Evolutionary conservation across 2,113 vertebrate species (phyloP), one percentile per base, ranked within the genome.

Genomic region (Epinephelus fuscoguttatus): DNA sequence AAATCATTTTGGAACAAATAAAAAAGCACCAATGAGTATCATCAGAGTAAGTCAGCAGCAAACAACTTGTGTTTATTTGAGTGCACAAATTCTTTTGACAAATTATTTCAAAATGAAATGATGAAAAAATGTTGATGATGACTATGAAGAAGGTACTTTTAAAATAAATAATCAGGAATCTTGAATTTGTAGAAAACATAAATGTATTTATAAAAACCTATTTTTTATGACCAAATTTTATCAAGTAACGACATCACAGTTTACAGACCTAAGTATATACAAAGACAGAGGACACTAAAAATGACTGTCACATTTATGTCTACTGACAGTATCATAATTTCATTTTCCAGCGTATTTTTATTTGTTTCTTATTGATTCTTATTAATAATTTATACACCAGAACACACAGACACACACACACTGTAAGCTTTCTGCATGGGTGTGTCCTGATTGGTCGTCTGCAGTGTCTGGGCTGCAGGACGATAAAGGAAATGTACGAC

Each of bases 401-500:
- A 49, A 57, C 17, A 70, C 23, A 25, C 33, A 61, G 13, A 40
- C 12, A 55, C 21, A 61, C 62, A 62, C n/a, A 69, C 49, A 55
- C 55, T 27, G 23, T 78, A 57, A 27, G 50, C 47, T 79, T 27
- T 85, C 63, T 70, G 23, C 40, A 75, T 59, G 61, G 40, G 79
- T 70, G 81, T 85, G 75, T 82, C 75, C 86, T 91, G 81, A 91
- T 85, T 90, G 82, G 52, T 82, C 74, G 3, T 77, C 86, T 87
- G 77, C 80, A 80, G 78, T 30, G 49, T 90, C 85, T 78, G 79
- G n/a, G n/a, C 88, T 85, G 70, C 73, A 84, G 74, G 71, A 78
- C 83, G 77, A 92, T 94, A 92, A 94, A 94, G 84, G 75, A 92
- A 94, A 94, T 84, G 83, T 87, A 93, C 72, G 80, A 73, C 88